These are phyloP conservation scores for Gobio occitaniae DNA, from an alignment of 2,797 vertebrate genomes.

Conservation along the genomic window DNA sequence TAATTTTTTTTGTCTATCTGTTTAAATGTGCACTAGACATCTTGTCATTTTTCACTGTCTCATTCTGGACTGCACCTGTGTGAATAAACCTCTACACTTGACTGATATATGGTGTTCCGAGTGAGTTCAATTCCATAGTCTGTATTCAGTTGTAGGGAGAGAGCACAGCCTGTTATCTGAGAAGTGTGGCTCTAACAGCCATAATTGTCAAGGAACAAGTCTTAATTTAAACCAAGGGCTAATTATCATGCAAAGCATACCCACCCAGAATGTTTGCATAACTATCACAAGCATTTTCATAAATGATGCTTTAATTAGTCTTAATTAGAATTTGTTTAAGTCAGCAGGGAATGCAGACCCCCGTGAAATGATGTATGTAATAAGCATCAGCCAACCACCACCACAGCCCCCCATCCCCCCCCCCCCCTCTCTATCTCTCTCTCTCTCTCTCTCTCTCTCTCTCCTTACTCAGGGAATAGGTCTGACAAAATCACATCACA, in stretches of 20 bases:
- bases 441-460: conserved; percentile 55
- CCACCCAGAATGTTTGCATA: conserved; percentile 99
- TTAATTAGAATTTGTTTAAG: conserved; percentile 99
- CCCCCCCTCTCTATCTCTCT: conserved; percentile 61
- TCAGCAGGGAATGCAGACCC: conserved; percentile 99
- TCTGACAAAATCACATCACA: conserved; percentile 99
- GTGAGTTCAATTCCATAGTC: conserved; percentile 51
- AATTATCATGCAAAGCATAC: conserved; percentile 99
- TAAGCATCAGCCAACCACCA: conserved; percentile 89
- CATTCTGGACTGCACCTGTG: background rate
- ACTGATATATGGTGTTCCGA: background rate
- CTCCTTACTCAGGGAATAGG: conserved; percentile 98
- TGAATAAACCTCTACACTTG: background rate
- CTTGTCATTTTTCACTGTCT: background rate
- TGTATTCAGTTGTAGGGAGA: conserved; percentile 91
- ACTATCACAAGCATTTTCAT: conserved; percentile 99
- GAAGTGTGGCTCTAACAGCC: conserved; percentile 93
- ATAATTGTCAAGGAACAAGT: conserved; percentile 98
- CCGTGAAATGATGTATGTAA: conserved; percentile 99
- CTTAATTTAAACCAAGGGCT: conserved; percentile 99
- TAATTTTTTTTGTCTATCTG: background rate
- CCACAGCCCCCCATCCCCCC: too few relatives aligned
- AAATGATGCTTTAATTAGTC: conserved; percentile 99
- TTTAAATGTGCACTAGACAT: background rate
- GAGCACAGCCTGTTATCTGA: conserved; percentile 89